phyloP scores from a whole-genome alignment of 2,888 invertebrate species.

The Hydroisotoma schaefferi region DNA sequence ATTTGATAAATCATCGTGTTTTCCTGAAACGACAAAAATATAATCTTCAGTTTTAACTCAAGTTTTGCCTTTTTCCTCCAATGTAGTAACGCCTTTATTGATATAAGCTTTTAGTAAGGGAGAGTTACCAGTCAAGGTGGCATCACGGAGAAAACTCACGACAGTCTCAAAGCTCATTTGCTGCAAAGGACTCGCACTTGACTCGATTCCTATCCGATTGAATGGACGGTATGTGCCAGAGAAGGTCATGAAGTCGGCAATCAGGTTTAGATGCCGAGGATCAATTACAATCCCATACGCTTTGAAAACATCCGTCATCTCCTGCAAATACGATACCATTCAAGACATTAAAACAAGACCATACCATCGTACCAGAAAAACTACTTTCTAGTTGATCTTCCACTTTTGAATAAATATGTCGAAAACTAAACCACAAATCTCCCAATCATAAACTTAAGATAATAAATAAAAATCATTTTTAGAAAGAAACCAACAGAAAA shows the following conservation, averaged over 20 bases:
- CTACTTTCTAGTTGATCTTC: no score
- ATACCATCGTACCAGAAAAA: no score
- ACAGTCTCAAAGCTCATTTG: slow-evolving; percentile 98
- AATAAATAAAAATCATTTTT: no score
- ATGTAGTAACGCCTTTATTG: not conserved
- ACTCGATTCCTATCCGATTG: slow-evolving; percentile 84
- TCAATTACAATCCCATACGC: slow-evolving; percentile 96
- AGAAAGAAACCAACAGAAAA: no score
- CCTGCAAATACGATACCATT: slow-evolving; percentile 59
- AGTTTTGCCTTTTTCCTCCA: no score
- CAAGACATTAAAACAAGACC: no score
- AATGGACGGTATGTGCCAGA: slow-evolving; percentile 85
- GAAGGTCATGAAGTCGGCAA: slow-evolving; percentile 98
- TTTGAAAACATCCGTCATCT: slow-evolving; percentile 92
- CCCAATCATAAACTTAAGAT: no score
- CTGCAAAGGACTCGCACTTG: slow-evolving; percentile 88
- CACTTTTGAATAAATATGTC: no score
- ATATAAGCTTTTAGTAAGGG: not conserved
- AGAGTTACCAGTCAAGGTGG: slow-evolving; percentile 64
- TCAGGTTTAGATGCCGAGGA: slow-evolving; percentile 82
- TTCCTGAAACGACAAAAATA: slow-evolving; percentile 55
- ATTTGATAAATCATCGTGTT: slow-evolving; percentile 70
- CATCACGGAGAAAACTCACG: slow-evolving; percentile 74
- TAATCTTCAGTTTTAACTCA: no score
- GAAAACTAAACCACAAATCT: no score